These are phyloP conservation scores for Psittacara wagleri DNA, from an alignment of 2,113 vertebrate species.

Conservation along the genomic window DNA sequence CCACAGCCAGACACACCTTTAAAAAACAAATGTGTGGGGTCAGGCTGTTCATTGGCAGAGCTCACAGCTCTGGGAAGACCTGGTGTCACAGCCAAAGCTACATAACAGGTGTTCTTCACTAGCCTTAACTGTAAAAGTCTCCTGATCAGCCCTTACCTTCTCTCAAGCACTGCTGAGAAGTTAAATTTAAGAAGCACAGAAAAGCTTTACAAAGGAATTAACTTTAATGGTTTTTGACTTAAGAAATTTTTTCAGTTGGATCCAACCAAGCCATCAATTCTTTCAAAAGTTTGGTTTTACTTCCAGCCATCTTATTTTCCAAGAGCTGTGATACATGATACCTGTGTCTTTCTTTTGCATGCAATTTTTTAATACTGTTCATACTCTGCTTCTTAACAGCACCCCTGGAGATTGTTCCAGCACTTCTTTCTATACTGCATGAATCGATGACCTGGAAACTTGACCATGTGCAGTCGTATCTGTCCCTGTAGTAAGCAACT, in stretches of 20 bases:
- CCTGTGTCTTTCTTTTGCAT: background rate
- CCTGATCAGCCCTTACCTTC: background rate
- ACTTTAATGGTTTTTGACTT: background rate
- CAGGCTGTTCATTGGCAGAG: background rate
- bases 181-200: background rate
- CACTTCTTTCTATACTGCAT: background rate
- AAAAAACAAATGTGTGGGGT: background rate
- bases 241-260: background rate
- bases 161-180: background rate
- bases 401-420: background rate
- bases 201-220: background rate
- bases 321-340: background rate
- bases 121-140: background rate
- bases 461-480: rapidly evolving
- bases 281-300: background rate
- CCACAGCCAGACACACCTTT: background rate
- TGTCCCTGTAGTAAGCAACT: background rate
- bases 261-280: background rate
- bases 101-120: background rate
- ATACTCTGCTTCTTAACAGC: background rate
- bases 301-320: background rate
- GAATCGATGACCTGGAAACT: background rate
- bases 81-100: background rate
- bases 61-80: background rate
- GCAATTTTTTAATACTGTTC: background rate